Evolutionary conservation across 2,113 vertebrate species (phyloP).

Genomic region (Perognathus longimembris): DNA sequence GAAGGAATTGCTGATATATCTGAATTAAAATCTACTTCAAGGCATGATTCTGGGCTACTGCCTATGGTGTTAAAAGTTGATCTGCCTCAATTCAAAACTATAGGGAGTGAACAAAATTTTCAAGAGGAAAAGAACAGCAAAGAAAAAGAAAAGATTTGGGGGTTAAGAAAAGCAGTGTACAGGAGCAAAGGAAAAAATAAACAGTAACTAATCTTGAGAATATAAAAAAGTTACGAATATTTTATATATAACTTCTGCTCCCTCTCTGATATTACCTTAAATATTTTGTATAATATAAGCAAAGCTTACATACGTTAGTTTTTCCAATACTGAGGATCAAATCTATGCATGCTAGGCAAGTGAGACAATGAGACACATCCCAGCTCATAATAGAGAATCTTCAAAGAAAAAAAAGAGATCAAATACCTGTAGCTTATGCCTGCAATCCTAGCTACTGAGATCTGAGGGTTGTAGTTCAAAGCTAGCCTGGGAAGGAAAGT

Average conservation of each 20-base stretch:
- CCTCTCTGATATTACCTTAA: background rate
- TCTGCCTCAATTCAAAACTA: slow-evolving; percentile 51
- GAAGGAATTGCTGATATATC: background rate
- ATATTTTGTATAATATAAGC: slow-evolving; percentile 12
- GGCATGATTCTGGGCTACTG: background rate
- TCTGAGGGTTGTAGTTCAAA: no score
- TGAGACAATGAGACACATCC: background rate
- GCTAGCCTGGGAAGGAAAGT: no score
- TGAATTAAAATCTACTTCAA: background rate
- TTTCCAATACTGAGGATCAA: background rate
- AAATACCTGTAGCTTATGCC: no score
- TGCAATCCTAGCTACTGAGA: no score
- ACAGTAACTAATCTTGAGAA: background rate
- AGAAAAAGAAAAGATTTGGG: slow-evolving; percentile 8
- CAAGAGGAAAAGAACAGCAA: slow-evolving; percentile 10
- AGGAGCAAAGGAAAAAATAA: background rate
- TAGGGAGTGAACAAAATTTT: background rate
- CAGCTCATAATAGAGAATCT: background rate
- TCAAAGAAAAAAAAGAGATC: background rate
- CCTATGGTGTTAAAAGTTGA: slow-evolving; percentile 45
- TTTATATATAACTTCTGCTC: background rate
- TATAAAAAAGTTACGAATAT: background rate
- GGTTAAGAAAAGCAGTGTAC: background rate
- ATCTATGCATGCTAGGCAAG: background rate
- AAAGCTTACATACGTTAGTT: background rate